A percentile compares a stretch with the other conserved stretches of the same genome.
phyloP scores from a whole-genome alignment of 2,888 invertebrate genomes.

The Rutpela maculata region DNA sequence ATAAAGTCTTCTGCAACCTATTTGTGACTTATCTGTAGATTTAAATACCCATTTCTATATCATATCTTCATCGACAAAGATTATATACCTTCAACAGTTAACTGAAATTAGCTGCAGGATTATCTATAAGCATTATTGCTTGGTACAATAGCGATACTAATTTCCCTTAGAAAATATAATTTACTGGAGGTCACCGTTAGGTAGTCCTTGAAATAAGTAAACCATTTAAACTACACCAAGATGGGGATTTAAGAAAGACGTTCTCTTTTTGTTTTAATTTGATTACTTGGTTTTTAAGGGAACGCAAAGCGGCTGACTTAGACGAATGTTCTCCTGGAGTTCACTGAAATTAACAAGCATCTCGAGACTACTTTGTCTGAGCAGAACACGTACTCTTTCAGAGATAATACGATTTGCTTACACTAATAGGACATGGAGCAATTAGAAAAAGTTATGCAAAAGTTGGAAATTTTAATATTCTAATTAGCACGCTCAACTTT shows the following conservation, averaged over 20 bases:
- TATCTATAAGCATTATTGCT: too few relatives aligned
- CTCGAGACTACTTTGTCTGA: constrained; percentile 59
- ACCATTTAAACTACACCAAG: constrained; percentile 22
- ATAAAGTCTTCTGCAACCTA: too few relatives aligned
- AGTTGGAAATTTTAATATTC: constrained; percentile 46
- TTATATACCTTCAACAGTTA: too few relatives aligned
- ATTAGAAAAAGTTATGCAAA: constrained; percentile 34
- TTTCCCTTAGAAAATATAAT: too few relatives aligned
- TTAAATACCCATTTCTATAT: too few relatives aligned
- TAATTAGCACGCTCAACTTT: constrained; percentile 47
- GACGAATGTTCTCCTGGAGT: constrained; percentile 56
- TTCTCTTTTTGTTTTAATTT: constrained; percentile 51
- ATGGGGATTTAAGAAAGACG: constrained; percentile 37
- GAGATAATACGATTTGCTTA: constrained; percentile 58
- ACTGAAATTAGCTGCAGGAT: too few relatives aligned
- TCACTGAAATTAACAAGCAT: constrained; percentile 59
- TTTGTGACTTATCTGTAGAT: too few relatives aligned
- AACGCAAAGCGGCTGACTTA: constrained; percentile 52
- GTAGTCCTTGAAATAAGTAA: not conserved
- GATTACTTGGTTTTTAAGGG: constrained; percentile 51
- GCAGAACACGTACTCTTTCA: constrained; percentile 57
- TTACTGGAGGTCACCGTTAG: too few relatives aligned
- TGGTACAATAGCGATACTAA: too few relatives aligned
- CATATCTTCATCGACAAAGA: too few relatives aligned
- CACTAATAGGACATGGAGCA: constrained; percentile 48